Percentiles rank a stretch among this genome's conserved stretches.
phyloP scores from a whole-genome alignment of 2,888 invertebrate species.

The Osmoderma eremita region DNA sequence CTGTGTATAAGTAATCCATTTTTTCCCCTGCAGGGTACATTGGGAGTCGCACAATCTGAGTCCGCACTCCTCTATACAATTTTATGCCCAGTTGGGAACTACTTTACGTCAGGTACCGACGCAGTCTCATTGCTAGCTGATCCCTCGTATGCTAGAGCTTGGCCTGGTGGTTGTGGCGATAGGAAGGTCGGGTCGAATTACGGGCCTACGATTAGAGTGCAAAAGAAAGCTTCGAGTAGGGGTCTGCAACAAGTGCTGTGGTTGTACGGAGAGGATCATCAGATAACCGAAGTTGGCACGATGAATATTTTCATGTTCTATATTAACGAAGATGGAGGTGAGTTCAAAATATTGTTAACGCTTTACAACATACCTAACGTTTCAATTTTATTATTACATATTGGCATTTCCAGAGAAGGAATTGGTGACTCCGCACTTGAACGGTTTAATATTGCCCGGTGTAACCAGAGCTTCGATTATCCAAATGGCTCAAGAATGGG shows the following conservation, averaged over 20 bases:
- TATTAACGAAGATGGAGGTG: constrained; percentile 90
- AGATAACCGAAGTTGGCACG: constrained; percentile 96
- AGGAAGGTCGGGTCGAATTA: constrained; percentile 96
- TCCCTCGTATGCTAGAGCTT: constrained; percentile 85
- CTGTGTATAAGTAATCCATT: not conserved
- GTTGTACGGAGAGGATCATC: constrained; percentile 93
- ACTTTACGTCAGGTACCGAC: constrained; percentile 75
- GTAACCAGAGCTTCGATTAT: constrained; percentile 91
- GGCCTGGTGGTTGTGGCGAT: constrained; percentile 95
- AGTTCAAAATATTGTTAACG: not conserved
- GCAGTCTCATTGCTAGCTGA: constrained; percentile 90
- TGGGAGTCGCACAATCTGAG: constrained; percentile 89
- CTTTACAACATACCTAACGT: too few relatives aligned
- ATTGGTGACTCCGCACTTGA: constrained; percentile 91
- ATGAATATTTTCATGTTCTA: constrained; percentile 97
- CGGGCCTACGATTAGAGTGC: constrained; percentile 85
- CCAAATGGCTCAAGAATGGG: constrained; percentile 83
- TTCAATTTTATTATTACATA: not conserved
- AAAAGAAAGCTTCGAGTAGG: constrained; percentile 77
- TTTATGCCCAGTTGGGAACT: constrained; percentile 91
- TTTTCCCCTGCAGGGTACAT: constrained; percentile 75
- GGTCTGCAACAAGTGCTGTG: constrained; percentile 96
- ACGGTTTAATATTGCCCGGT: constrained; percentile 95
- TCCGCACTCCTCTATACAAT: constrained; percentile 93
- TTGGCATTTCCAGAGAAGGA: constrained; percentile 76